Percentiles rank a stretch among this genome's conserved stretches.
phyloP scores from a whole-genome alignment of 2,888 invertebrate genomes.

The Epinotia ramella region DNA sequence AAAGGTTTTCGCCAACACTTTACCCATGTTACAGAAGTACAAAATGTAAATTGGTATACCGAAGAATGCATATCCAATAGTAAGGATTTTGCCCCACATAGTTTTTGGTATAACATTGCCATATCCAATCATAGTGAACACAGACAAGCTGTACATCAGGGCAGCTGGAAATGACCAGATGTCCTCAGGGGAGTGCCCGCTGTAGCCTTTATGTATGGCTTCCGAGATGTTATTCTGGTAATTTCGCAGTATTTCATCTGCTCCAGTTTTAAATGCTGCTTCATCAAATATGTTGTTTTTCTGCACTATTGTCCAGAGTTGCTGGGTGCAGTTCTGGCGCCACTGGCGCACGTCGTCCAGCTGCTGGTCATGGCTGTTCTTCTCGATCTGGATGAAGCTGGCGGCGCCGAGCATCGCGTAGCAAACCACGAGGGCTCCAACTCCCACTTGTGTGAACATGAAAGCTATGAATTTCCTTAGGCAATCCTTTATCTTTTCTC shows the following conservation, averaged over 20 bases:
- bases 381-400: constrained; percentile 92
- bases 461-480: constrained; percentile 94
- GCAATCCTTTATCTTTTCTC: constrained; percentile 93
- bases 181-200: constrained; percentile 88
- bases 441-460: constrained; percentile 97
- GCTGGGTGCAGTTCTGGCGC: constrained; percentile 85
- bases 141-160: constrained; percentile 94
- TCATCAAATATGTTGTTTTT: constrained; percentile 89
- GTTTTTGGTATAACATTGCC: constrained; percentile 94
- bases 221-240: constrained; percentile 89
- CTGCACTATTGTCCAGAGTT: constrained; percentile 89
- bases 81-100: constrained; percentile 92
- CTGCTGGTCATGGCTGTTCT: constrained; percentile 83
- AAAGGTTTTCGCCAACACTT: constrained; percentile 92
- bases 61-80: constrained; percentile 94
- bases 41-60: constrained; percentile 95
- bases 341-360: constrained; percentile 79
- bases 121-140: constrained; percentile 97
- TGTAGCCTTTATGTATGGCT: constrained; percentile 89
- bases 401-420: constrained; percentile 95
- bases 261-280: constrained; percentile 86
- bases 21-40: constrained; percentile 96
- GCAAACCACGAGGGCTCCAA: constrained; percentile 94
- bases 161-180: constrained; percentile 95
- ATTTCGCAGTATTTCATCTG: constrained; percentile 85